phyloP scores from a whole-genome alignment of 2,888 invertebrate genomes.

The Ellobium chinense region DNA sequence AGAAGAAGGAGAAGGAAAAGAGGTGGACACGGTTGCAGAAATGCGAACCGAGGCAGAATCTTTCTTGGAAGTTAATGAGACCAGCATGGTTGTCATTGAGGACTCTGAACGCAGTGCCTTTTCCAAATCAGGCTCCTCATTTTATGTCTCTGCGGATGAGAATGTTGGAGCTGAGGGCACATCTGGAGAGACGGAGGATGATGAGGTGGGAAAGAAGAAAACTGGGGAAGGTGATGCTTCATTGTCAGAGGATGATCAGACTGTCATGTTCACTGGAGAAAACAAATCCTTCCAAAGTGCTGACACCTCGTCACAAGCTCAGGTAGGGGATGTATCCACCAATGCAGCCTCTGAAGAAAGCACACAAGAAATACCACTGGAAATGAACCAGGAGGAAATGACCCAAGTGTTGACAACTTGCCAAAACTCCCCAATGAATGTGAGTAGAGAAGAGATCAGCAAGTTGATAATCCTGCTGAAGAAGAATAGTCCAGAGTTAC shows the following conservation, averaged over 20 bases:
- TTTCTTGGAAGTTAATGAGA: slow-evolving; percentile 27
- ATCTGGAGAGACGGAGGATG: not conserved
- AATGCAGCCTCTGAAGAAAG: not conserved
- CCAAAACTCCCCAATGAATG: slow-evolving; percentile 33
- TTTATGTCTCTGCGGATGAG: slow-evolving; percentile 37
- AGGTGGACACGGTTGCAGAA: not conserved
- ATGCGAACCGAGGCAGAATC: slow-evolving; percentile 13
- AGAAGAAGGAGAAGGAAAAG: slow-evolving; percentile 11
- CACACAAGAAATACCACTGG: not conserved
- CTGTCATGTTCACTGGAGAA: not conserved
- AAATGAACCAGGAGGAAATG: not conserved
- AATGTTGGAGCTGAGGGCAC: not conserved
- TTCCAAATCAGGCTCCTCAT: slow-evolving; percentile 32
- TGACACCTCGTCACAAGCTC: not conserved
- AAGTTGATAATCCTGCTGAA: slow-evolving; percentile 77
- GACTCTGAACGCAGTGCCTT: slow-evolving; percentile 17
- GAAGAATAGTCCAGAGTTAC: slow-evolving; percentile 80
- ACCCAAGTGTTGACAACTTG: slow-evolving; percentile 25
- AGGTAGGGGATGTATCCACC: not conserved
- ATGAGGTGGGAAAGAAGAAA: not conserved
- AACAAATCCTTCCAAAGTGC: not conserved
- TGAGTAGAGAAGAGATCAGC: slow-evolving; percentile 27
- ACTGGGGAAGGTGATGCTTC: not conserved
- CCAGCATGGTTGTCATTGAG: slow-evolving; percentile 41
- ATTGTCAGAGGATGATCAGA: not conserved